Base-by-base conservation (phyloP, 2,113 vertebrate genomes). In the Xiphophorus hellerii region DNA sequence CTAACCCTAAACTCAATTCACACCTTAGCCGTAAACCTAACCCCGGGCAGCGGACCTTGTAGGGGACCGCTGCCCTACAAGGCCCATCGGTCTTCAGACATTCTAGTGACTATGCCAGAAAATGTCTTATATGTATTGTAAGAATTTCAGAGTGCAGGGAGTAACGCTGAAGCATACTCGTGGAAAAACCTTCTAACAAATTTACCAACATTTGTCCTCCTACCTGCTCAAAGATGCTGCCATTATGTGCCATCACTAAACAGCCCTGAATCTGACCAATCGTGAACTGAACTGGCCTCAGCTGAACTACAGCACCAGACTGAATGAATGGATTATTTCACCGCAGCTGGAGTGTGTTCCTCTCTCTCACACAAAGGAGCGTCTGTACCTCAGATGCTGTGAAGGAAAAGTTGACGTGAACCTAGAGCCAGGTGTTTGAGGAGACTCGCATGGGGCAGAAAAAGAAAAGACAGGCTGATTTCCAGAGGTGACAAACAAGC, bases 361-460 rank as follows among this genome's bases (percentile, higher is more conserved):
- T 22, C 27, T 22, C 27, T 13, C 29, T 13, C 33, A 54, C 62
- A 82, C 79, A 85, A 69, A 81, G 30, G 14, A 14, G 5, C 8
- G 33, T 66, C 60, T 87, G 80, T 78, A 66, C 63, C 28, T 72
- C n/a, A 14, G 20, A 68, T 51, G 73, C 29, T 48, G 76, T 48
- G 61, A 28, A 37, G 30, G 60, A 37, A 62, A 78, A 70, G 1
- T 20, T 75, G 27, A 14, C 25, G 62, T 25, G 44, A 69, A 69
- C 17, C 33, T 15, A 65, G 39, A 37, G 2, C 28, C 37, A 75
- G n/a, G 33, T 75, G 62, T 72, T 68, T 65, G n/a, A 29, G 62
- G 8, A 72, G 81, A 60, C 31, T 76, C 0, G 28, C 1, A 20
- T 12, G 33, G 12, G 35, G 35, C 0, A 37, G 35, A 10, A 12